Base-by-base conservation (phyloP, 1,140 invertebrate species). In the Heliconius nattereri region DNA sequence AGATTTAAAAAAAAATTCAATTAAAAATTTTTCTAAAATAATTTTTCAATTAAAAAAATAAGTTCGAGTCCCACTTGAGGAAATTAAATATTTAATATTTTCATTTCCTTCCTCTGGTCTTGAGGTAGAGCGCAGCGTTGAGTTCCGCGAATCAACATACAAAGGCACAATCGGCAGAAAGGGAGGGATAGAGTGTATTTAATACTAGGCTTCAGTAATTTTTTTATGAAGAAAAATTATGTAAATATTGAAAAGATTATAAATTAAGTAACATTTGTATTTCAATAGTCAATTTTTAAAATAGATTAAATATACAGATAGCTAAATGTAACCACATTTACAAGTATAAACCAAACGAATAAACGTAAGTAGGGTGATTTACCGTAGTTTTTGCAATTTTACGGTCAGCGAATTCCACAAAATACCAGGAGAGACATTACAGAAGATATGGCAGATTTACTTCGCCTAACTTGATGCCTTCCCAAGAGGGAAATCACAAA, bases 371-470 rank as follows among this genome's bases (percentile, higher is more conserved):
- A 83, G 86, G 85, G 71, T 87, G 88, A 89, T 90, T 91, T 89
- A 88, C 90, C 85, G 85, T 87, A 87, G 87, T 90, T 90, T 89
- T 90, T 89, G 89, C 87, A 91, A 91, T 91, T 91, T 91, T 90
- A 90, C 87, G 88, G 90, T 91, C 88, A 90, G 86, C 85, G 89
- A 86, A 88, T 89, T 86, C 86, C 87, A 85, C 83, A 84, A 83
- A 82, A 87, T 83, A 86, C 84, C 88, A 83, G 77, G 90, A 89
- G 89, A 91, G 83, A 89, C 89, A 90, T 92, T 90, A 91, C 86
- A 79, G 84, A 84, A 89, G 87, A 90, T 92, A 90, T 91, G 89
- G 85, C 88, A 89, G 89, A 92, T 90, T 90, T 91, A 91, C 90
- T 92, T 90, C 88, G 87, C 29, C 71, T 71, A 90, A 90, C 87